Conservation (phyloP, 2,113 vertebrate genomes). For the Tretioscincus oriximinensis region DNA sequence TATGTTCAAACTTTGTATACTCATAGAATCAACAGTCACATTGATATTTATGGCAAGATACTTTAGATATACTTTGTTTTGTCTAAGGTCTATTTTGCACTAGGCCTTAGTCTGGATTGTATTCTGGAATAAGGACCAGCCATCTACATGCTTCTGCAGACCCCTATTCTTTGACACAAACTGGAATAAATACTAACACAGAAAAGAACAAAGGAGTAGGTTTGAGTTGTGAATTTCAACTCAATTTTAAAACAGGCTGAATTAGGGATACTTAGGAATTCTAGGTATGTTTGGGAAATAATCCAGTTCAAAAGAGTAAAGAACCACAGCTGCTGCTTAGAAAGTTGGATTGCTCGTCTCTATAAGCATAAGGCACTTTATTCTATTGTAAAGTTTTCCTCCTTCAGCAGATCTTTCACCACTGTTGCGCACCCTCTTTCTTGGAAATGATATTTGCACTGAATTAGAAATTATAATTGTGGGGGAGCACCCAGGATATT, state of each 20-base stretch:
- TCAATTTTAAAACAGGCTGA: not conserved
- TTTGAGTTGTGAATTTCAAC: not conserved
- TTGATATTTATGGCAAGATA: not conserved
- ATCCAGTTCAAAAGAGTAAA: not conserved
- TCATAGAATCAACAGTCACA: not conserved
- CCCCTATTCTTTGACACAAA: no score
- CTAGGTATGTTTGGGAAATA: not conserved
- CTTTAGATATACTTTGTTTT: not conserved
- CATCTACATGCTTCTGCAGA: no score
- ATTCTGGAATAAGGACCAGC: no score
- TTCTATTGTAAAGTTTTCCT: not conserved
- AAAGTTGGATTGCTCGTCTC: not conserved
- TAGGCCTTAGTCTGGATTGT: no score
- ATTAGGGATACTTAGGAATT: no score
- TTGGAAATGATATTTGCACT: not conserved
- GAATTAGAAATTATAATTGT: not conserved
- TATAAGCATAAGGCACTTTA: not conserved
- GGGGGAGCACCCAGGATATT: constrained; percentile 24
- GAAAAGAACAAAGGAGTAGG: not conserved
- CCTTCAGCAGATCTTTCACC: not conserved
- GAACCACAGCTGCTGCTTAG: not conserved
- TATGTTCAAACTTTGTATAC: no score
- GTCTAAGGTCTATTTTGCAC: not conserved
- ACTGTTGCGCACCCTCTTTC: not conserved
- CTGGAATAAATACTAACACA: no score